Evolutionary conservation across 2,797 vertebrate species (phyloP).

Genomic region (Galagoides demidoff): DNA sequence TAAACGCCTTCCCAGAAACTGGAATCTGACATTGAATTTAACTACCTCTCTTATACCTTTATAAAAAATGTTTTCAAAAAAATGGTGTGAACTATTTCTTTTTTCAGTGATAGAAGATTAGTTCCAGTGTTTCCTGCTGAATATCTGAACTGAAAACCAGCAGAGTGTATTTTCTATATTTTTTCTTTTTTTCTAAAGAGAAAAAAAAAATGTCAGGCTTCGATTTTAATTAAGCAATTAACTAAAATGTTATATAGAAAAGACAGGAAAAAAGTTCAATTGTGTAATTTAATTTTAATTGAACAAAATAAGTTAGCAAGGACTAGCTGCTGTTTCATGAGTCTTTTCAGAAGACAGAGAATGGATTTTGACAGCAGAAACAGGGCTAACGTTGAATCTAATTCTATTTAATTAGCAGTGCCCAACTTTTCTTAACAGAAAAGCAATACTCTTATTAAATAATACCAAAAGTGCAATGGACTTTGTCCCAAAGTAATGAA

Average conservation of each 20-base stretch:
- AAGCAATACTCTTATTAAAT: conserved; percentile 77
- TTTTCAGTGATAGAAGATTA: conserved; percentile 15
- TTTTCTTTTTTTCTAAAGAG: conserved; percentile 56
- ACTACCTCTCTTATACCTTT: not conserved
- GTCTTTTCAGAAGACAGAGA: conserved; percentile 47
- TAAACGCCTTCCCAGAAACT: not conserved
- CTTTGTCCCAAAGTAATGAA: conserved; percentile 72
- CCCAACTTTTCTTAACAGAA: conserved; percentile 62
- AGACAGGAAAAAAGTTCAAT: conserved; percentile 70
- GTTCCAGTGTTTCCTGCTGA: conserved; percentile 46
- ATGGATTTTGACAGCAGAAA: conserved; percentile 73
- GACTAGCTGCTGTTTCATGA: conserved; percentile 58
- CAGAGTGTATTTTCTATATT: not conserved
- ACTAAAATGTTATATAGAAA: conserved; percentile 70
- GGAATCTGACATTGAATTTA: conserved; percentile 2
- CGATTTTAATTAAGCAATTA: conserved; percentile 77
- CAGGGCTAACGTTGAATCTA: conserved; percentile 39
- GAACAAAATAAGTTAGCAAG: conserved; percentile 61
- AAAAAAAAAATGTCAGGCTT: conserved; percentile 74
- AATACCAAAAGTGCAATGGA: conserved; percentile 67
- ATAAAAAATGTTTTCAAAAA: conserved; percentile 35
- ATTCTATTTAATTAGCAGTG: conserved; percentile 70
- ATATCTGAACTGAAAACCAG: conserved; percentile 31
- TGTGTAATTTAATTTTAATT: conserved; percentile 72
- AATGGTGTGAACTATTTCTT: not conserved